Base-by-base conservation (phyloP, 2,888 invertebrate genomes). In the Mesochorus sp. region DNA sequence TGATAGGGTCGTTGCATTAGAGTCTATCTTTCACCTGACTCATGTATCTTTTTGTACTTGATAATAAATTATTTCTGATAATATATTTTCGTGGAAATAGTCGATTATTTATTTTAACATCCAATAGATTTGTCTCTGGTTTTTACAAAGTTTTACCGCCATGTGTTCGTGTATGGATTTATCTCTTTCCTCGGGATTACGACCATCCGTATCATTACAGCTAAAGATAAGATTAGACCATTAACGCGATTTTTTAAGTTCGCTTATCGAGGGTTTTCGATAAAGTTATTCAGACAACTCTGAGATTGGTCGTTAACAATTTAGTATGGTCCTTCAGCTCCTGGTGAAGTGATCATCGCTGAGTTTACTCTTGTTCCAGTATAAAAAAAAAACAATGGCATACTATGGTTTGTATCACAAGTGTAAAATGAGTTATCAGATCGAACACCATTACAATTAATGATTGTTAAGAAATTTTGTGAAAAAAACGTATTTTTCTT, bases 161-260 rank as follows among this genome's bases (percentile, higher is more conserved):
- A 34, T 24, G 47, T 42, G n/a, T 53, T 28, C 34, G 44, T 55
- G 17, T 0, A 44, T 49, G 39, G 28, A 51, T 66, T 61, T 53
- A 34, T 61, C 51, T 8, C 12, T 49, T 14, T 31, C n/a, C 8
- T 6, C 59, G n/a, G 17, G 42, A 51, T 10, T 21, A 14, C 19
- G 55, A 55, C 24, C 59, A 67, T 34, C 31, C 17, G 12, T 73
- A 72, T 73, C 73, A 61, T 21, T 21, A 12, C 12, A 17, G 8
- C 14, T 3, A 6, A 42, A 49, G 77, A 77, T 77, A 77, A 77
- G 77, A 77, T 77, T n/a, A 77, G 6, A 51, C 24, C 10, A 37
- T 28, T n/a, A 42, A 64, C 24, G 14, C 10, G 6, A 55, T 42
- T 49, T 71, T 66, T 34, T 12, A 67, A 44, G 37, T 3, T n/a